These are phyloP conservation scores for Agonopterix heracliana DNA, from an alignment of 2,888 invertebrate species.

Conservation along the genomic window DNA sequence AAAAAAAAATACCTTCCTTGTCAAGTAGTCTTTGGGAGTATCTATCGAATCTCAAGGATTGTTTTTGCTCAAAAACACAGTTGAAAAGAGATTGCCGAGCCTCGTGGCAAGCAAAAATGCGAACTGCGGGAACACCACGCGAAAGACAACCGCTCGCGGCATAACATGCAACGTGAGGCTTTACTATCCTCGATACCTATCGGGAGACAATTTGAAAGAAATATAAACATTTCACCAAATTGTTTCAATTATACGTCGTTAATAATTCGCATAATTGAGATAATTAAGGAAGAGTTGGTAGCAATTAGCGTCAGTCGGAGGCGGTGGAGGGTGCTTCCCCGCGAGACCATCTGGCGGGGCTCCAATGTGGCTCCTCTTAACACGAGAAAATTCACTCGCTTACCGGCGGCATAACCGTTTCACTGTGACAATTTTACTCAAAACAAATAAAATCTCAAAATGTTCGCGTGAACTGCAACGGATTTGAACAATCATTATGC, in stretches of 20 bases:
- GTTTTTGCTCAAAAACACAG: too few species aligned
- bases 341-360: slow-evolving; percentile 63
- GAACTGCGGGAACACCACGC: too few species aligned
- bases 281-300: slow-evolving; percentile 66
- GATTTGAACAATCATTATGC: slow-evolving; percentile 11
- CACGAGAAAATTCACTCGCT: slow-evolving; percentile 38
- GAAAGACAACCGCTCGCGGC: too few species aligned
- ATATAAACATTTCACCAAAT: not conserved
- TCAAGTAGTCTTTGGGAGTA: too few species aligned
- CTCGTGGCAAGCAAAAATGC: too few species aligned
- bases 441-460: slow-evolving; percentile 30
- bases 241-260: slow-evolving; percentile 28
- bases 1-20: too few species aligned
- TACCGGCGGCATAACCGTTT: slow-evolving; percentile 36
- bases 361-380: slow-evolving; percentile 61
- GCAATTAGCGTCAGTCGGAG: slow-evolving; percentile 66
- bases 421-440: slow-evolving; percentile 32
- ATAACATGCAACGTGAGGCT: too few species aligned
- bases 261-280: slow-evolving; percentile 40
- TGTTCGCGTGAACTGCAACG: slow-evolving; percentile 12
- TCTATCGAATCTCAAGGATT: too few species aligned
- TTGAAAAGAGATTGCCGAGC: too few species aligned
- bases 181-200: not conserved
- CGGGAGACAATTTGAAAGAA: not conserved
- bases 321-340: slow-evolving; percentile 50